These are phyloP conservation scores for Meta bourneti DNA, from an alignment of 2,888 invertebrate genomes.

Conservation along the genomic window DNA sequence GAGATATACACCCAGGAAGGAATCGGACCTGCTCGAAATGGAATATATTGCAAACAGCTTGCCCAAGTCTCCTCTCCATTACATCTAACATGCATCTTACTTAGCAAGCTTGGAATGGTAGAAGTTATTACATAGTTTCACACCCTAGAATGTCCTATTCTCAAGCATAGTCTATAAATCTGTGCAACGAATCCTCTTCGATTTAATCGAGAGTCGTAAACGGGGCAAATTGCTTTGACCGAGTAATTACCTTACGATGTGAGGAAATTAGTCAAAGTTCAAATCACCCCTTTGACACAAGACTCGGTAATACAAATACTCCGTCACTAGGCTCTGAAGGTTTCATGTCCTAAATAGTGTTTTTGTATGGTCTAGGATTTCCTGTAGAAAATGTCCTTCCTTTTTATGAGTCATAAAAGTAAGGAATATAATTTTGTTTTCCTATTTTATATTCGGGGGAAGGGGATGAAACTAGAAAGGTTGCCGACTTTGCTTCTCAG, in stretches of 20 bases:
- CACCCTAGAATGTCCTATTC: too few species aligned
- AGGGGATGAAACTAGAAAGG: neutral
- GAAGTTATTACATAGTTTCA: too few species aligned
- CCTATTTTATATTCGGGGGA: neutral
- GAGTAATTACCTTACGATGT: neutral
- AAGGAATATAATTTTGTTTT: slow-evolving; percentile 17
- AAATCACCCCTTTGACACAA: neutral
- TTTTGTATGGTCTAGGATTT: neutral
- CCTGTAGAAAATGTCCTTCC: slow-evolving; percentile 25
- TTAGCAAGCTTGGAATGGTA: too few species aligned
- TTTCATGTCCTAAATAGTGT: slow-evolving; percentile 5
- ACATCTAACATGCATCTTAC: too few species aligned
- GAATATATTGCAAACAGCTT: too few species aligned
- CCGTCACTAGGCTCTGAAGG: neutral
- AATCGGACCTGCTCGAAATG: too few species aligned
- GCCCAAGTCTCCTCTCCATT: too few species aligned
- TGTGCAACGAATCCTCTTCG: neutral
- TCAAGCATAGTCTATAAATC: too few species aligned
- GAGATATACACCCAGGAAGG: too few species aligned
- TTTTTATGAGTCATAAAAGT: slow-evolving; percentile 32
- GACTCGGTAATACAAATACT: neutral
- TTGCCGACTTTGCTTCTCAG: neutral
- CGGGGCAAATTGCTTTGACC: neutral
- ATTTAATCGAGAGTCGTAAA: neutral
- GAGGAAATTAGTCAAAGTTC: neutral